These are phyloP conservation scores for Anguilla anguilla DNA, from an alignment of 2,797 vertebrate genomes.

Conservation along the genomic window DNA sequence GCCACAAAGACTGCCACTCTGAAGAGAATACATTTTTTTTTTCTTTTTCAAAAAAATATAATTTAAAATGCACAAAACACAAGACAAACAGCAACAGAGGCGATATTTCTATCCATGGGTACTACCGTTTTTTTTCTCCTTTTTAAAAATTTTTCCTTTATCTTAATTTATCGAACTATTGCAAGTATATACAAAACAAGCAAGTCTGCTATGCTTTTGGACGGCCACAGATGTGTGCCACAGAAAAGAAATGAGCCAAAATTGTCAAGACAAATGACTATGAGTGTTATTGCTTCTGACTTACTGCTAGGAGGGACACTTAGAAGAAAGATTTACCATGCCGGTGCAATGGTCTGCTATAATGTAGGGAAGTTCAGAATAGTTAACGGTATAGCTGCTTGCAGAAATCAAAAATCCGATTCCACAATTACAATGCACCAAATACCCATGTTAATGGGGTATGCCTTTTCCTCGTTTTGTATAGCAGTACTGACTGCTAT, in stretches of 20 bases:
- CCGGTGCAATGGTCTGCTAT: slow-evolving; percentile 63
- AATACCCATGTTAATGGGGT: slow-evolving; percentile 40
- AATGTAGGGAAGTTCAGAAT: slow-evolving; percentile 68
- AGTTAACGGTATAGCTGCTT: slow-evolving; percentile 69
- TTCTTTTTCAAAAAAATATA: slow-evolving; percentile 60
- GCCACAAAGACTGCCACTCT: slow-evolving; percentile 58
- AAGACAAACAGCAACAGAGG: slow-evolving; percentile 75
- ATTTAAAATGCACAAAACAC: slow-evolving; percentile 76
- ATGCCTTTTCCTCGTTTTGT: slow-evolving; percentile 33
- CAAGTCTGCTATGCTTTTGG: slow-evolving; percentile 59
- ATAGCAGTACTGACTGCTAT: slow-evolving; percentile 25
- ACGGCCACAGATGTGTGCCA: slow-evolving; percentile 59
- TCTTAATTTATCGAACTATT: slow-evolving; percentile 71
- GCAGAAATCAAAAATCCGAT: slow-evolving; percentile 44
- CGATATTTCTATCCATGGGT: slow-evolving; percentile 66
- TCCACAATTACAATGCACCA: slow-evolving; percentile 47
- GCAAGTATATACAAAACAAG: slow-evolving; percentile 69
- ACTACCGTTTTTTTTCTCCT: slow-evolving; percentile 56
- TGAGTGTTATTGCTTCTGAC: slow-evolving; percentile 76
- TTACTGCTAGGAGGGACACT: slow-evolving; percentile 70
- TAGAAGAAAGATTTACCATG: slow-evolving; percentile 60
- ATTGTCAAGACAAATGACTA: slow-evolving; percentile 51
- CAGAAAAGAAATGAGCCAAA: slow-evolving; percentile 42
- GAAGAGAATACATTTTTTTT: slow-evolving; percentile 54
- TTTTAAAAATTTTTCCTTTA: slow-evolving; percentile 42